phyloP scores from a whole-genome alignment of 1,140 invertebrate species.

The Anoplophora glabripennis region DNA sequence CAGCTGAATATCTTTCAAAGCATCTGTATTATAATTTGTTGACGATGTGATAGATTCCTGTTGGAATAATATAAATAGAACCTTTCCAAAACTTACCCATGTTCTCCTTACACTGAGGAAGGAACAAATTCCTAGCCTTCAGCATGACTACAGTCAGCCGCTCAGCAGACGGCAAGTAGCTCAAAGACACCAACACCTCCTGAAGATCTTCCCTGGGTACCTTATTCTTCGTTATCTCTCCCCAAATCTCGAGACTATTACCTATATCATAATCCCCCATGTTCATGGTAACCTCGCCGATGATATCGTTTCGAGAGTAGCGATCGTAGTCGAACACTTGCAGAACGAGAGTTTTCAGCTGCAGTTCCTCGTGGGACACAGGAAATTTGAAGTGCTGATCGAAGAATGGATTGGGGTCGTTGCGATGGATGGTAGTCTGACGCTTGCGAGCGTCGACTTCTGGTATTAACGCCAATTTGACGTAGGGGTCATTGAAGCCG shows the following conservation, averaged over 20 bases:
- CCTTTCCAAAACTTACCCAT: constrained; percentile 50
- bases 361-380: constrained; percentile 74
- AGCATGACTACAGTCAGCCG: constrained; percentile 78
- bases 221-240: constrained; percentile 70
- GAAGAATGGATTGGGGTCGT: constrained; percentile 75
- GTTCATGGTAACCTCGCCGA: constrained; percentile 70
- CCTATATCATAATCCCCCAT: constrained; percentile 68
- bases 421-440: constrained; percentile 74
- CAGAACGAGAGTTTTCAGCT: constrained; percentile 69
- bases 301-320: constrained; percentile 70
- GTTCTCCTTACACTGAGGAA: constrained; percentile 62
- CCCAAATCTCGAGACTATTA: constrained; percentile 73
- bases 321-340: constrained; percentile 58
- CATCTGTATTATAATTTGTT: no score
- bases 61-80: no score
- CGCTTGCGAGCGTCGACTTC: constrained; percentile 80
- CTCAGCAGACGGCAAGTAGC: constrained; percentile 83
- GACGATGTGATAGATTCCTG: no score
- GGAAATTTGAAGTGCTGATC: constrained; percentile 85
- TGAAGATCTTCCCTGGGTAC: constrained; percentile 76
- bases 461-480: constrained; percentile 70
- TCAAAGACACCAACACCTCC: constrained; percentile 77
- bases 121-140: constrained; percentile 78
- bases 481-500: constrained; percentile 85
- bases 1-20: no score